Conservation (phyloP, 2,888 invertebrate species). For the Dryobota labecula region DNA sequence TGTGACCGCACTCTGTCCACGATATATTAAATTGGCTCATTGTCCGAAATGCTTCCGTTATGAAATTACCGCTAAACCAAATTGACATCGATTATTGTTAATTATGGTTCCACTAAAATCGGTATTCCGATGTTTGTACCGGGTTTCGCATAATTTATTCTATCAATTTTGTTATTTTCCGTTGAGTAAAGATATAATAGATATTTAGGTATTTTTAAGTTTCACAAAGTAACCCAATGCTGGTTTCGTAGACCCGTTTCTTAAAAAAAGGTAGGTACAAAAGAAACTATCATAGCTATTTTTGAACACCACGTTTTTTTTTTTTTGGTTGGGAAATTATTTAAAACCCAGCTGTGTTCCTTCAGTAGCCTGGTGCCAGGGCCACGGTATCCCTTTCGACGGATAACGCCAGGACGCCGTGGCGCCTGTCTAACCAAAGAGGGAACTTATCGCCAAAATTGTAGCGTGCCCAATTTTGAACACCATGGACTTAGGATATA, state of each 20-base stretch:
- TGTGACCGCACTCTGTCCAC: constrained; percentile 12
- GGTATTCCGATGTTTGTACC: constrained; percentile 30
- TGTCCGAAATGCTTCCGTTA: constrained; percentile 50
- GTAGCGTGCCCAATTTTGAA: too few species aligned
- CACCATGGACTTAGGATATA: neutral
- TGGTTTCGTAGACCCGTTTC: neutral
- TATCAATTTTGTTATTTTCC: constrained; percentile 34
- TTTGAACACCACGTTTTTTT: neutral
- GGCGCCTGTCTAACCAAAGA: too few species aligned
- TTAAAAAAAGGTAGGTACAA: neutral
- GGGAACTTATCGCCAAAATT: too few species aligned
- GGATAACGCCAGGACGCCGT: too few species aligned
- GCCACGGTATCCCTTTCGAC: too few species aligned
- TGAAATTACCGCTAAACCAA: constrained; percentile 58
- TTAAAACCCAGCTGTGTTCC: too few species aligned
- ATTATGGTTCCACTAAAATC: constrained; percentile 40
- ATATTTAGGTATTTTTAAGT: neutral
- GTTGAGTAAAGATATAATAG: neutral
- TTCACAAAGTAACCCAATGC: neutral
- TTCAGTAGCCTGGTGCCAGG: too few species aligned
- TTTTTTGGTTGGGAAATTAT: too few species aligned
- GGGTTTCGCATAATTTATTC: constrained; percentile 58
- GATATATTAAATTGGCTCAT: constrained; percentile 50
- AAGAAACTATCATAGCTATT: neutral
- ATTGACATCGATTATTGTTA: constrained; percentile 63